Conservation (phyloP, 2,888 invertebrate genomes). For the Lycophotia porphyrea region DNA sequence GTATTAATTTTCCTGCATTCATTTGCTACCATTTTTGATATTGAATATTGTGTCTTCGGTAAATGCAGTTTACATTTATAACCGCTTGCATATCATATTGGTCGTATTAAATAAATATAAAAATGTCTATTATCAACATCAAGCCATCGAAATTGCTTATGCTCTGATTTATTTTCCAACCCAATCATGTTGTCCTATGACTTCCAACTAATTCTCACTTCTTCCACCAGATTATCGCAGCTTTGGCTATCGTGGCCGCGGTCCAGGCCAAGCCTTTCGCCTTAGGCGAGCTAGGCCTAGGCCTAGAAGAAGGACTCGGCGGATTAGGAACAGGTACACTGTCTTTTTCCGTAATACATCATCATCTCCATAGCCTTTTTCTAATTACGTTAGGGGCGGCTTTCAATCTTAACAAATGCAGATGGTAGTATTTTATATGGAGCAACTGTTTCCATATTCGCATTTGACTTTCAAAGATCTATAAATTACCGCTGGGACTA, state of each 20-base stretch:
- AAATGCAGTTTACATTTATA: background rate
- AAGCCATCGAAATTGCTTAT: background rate
- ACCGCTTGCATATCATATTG: background rate
- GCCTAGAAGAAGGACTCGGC: background rate
- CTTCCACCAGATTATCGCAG: conserved; percentile 48
- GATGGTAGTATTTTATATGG: background rate
- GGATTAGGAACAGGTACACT: conserved; percentile 7
- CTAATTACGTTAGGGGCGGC: background rate
- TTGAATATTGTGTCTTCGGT: background rate
- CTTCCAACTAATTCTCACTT: background rate
- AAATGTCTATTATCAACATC: background rate
- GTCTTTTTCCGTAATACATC: background rate
- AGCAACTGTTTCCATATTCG: background rate
- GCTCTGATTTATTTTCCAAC: background rate
- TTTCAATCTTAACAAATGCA: background rate
- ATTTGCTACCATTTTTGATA: background rate
- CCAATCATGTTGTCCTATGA: background rate
- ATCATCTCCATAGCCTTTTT: background rate
- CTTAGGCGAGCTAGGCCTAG: background rate
- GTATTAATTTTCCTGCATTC: background rate
- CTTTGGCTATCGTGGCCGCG: conserved; percentile 39
- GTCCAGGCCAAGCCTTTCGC: conserved; percentile 53
- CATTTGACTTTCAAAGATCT: background rate
- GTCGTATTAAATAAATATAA: background rate
- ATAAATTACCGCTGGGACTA: background rate